phyloP scores from a whole-genome alignment of 2,888 invertebrate genomes.

The Atherix ibis region DNA sequence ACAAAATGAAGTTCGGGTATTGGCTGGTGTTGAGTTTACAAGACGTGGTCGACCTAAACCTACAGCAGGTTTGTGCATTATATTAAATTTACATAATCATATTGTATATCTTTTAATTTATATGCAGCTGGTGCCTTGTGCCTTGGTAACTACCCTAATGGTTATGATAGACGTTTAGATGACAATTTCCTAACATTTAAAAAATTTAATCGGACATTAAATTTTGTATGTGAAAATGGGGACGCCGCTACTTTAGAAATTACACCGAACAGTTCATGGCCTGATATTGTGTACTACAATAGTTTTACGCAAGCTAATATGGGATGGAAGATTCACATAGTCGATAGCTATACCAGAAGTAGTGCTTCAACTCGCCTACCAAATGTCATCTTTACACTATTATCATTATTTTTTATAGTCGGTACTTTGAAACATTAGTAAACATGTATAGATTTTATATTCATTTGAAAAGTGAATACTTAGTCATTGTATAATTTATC shows the following conservation, averaged over 20 bases:
- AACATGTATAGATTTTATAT: not conserved
- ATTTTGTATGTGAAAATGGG: conserved; percentile 53
- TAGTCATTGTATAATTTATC: not conserved
- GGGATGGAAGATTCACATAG: conserved; percentile 87
- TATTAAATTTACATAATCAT: not conserved
- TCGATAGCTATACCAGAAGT: conserved; percentile 43
- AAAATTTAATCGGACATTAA: conserved; percentile 66
- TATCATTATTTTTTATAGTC: not conserved
- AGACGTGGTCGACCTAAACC: conserved; percentile 66
- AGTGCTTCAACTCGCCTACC: not conserved
- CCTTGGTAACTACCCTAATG: conserved; percentile 45
- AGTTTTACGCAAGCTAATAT: conserved; percentile 87
- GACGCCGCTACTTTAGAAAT: conserved; percentile 58
- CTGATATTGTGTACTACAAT: conserved; percentile 83
- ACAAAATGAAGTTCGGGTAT: conserved; percentile 51
- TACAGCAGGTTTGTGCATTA: conserved; percentile 59
- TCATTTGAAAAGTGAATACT: not conserved
- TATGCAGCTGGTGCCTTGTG: conserved; percentile 61
- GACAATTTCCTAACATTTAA: conserved; percentile 64
- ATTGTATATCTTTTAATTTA: conserved; percentile 2
- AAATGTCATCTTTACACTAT: conserved; percentile 1
- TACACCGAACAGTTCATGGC: conserved; percentile 80
- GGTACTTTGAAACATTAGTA: conserved; percentile 1
- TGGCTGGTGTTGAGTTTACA: conserved; percentile 70
- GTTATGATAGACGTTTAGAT: conserved; percentile 58